phyloP scores from a whole-genome alignment of 2,797 vertebrate species.

The Poeciliopsis turneri region DNA sequence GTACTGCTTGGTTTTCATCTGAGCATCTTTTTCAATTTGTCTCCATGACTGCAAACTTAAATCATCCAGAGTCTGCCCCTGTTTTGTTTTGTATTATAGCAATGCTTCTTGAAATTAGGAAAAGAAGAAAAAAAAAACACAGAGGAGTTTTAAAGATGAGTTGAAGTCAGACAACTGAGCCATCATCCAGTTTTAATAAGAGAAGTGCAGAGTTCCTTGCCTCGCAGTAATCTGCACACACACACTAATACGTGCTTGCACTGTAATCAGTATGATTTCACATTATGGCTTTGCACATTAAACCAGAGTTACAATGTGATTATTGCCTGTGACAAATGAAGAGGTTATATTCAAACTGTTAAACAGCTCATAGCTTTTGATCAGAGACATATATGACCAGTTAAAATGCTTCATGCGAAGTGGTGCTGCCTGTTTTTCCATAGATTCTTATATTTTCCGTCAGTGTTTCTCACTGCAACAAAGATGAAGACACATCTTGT shows the following conservation, averaged over 20 bases:
- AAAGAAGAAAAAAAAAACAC: slow-evolving; percentile 22
- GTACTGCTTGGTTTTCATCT: slow-evolving; percentile 49
- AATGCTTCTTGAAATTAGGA: slow-evolving; percentile 30
- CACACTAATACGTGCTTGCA: slow-evolving; percentile 50
- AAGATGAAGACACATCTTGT: neutral
- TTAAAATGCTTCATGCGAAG: slow-evolving; percentile 74
- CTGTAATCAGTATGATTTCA: slow-evolving; percentile 72
- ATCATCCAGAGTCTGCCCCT: slow-evolving; percentile 25
- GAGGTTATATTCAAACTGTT: slow-evolving; percentile 81
- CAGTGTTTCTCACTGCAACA: too few relatives aligned
- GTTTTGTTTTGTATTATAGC: slow-evolving; percentile 22
- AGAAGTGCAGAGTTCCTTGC: slow-evolving; percentile 57
- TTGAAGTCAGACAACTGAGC: slow-evolving; percentile 47
- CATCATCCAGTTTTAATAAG: slow-evolving; percentile 66
- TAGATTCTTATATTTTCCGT: neutral
- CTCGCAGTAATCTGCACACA: slow-evolving; percentile 53
- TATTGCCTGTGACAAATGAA: slow-evolving; percentile 84
- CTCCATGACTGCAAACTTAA: slow-evolving; percentile 50
- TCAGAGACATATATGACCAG: slow-evolving; percentile 80
- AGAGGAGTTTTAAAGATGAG: slow-evolving; percentile 48
- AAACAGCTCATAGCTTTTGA: slow-evolving; percentile 83
- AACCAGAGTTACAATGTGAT: slow-evolving; percentile 80
- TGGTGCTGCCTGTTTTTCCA: slow-evolving; percentile 37
- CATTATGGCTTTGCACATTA: slow-evolving; percentile 78
- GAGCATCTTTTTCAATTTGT: slow-evolving; percentile 40